Conservation (phyloP, 2,797 vertebrate species). For the Salmo trutta region DNA sequence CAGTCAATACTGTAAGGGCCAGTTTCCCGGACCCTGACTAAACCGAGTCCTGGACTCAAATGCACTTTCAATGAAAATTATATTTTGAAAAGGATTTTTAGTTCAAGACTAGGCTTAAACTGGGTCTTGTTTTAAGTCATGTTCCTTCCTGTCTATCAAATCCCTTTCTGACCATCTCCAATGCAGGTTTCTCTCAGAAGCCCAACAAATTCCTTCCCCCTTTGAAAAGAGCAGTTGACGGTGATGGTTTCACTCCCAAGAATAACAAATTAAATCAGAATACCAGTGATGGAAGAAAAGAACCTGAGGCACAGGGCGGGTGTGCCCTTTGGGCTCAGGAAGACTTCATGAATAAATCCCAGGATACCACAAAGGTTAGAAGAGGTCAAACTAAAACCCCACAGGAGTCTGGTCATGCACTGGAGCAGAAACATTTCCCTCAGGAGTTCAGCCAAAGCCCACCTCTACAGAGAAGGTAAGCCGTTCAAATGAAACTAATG, state of each 20-base stretch:
- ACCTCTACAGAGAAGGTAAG: slow-evolving; percentile 64
- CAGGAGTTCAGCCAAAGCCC: slow-evolving; percentile 43
- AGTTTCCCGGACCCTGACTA: no score
- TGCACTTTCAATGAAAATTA: neutral
- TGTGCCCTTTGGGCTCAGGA: slow-evolving; percentile 49
- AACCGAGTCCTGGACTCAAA: no score
- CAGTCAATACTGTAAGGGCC: neutral
- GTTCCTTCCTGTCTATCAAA: slow-evolving; percentile 9
- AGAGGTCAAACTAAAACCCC: slow-evolving; percentile 51
- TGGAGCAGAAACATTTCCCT: slow-evolving; percentile 37
- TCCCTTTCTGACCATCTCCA: slow-evolving; percentile 17
- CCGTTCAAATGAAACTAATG: slow-evolving; percentile 4
- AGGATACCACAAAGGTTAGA: slow-evolving; percentile 37
- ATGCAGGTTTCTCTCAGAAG: slow-evolving; percentile 64
- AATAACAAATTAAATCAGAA: slow-evolving; percentile 20
- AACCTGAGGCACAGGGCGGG: slow-evolving; percentile 20
- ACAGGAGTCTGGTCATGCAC: slow-evolving; percentile 42
- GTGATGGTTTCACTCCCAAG: slow-evolving; percentile 35
- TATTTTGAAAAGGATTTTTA: no score
- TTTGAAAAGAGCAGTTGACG: slow-evolving; percentile 41
- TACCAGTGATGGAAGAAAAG: slow-evolving; percentile 38
- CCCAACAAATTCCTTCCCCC: slow-evolving; percentile 43
- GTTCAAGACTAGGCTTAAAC: neutral
- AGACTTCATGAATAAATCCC: slow-evolving; percentile 45
- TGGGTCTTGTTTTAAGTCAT: neutral